Base-by-base conservation (phyloP, 1,140 invertebrate genomes). In the Cylas formicarius region DNA sequence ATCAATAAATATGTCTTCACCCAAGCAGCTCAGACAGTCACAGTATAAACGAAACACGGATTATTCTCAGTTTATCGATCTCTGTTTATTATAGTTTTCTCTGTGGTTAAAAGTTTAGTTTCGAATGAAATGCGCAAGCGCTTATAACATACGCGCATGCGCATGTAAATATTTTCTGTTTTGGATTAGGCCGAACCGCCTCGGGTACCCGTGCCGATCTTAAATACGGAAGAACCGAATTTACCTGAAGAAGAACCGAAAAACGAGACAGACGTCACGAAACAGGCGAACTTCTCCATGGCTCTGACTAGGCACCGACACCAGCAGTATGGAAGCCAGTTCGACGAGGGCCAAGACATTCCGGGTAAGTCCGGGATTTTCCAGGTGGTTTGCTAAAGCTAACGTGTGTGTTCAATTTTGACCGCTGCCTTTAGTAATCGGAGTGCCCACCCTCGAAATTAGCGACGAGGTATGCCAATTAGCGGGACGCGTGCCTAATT, bases 321-420 rank as follows among this genome's bases (percentile, higher is more conserved):
- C 27, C 67, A 80, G 43, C 81, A 83, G 26, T 88, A 87, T 57
- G 81, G 78, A 35, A 71, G 73, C 17, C 85, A 88, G 61, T 87
- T 87, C 37, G 45, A 24, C n/a, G 28, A 47, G n/a, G 17, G 22
- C 14, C 8, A 7, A 10, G 20, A 46, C 4, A 48, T 61, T 27
- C 61, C 60, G 29, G 53, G 64, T 65, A 56, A 57, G 62, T 58
- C 4, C 20, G 22, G 27, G 22, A 7, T 21, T 10, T 10, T 27
- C 31, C n/a, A 36, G 10, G 11, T 4, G 10, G 0, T 48, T 36
- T 48, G 19, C 16, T 6, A 4, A 16, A 44, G 24, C 13, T 47
- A 48, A 34, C 17, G 7, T 28, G 45, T 4, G 11, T 17, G 17
- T 38, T 39, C 39, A 31, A n/a, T 45, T 36, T 46, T 43, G 36